Conservation (phyloP, 2,888 invertebrate genomes). For the Pyrgus malvae region DNA sequence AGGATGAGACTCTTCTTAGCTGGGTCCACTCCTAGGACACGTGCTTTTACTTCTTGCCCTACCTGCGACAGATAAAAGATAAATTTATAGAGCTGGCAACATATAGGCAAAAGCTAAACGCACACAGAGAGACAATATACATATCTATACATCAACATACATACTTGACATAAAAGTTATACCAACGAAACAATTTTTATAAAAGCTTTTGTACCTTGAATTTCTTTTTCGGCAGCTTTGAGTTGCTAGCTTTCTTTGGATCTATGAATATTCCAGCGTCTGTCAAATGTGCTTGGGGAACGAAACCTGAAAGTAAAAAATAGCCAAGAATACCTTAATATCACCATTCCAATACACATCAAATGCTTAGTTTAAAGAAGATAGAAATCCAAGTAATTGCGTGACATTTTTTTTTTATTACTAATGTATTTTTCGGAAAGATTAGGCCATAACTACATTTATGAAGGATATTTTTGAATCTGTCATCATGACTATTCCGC, state of each 20-base stretch:
- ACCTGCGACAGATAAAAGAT: constrained; percentile 43
- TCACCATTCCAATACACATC: too few species aligned
- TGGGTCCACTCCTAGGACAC: constrained; percentile 78
- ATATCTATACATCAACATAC: too few species aligned
- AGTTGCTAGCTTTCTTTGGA: constrained; percentile 54
- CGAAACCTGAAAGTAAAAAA: constrained; percentile 61
- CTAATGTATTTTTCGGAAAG: too few species aligned
- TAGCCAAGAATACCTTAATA: not conserved
- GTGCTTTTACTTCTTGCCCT: constrained; percentile 80
- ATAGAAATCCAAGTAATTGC: too few species aligned
- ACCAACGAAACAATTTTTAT: too few species aligned
- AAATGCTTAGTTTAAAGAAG: too few species aligned
- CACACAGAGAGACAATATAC: too few species aligned
- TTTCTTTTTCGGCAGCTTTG: constrained; percentile 74
- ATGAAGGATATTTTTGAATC: too few species aligned
- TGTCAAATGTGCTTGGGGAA: constrained; percentile 81
- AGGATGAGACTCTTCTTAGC: constrained; percentile 76
- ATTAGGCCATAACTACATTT: too few species aligned
- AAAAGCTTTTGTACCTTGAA: constrained; percentile 67
- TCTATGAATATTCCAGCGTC: constrained; percentile 69
- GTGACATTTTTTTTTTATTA: too few species aligned
- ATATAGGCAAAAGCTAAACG: not conserved
- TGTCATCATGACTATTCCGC: too few species aligned
- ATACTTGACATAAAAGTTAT: too few species aligned
- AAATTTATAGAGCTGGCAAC: not conserved